Conservation (phyloP, 2,113 vertebrate genomes). For the Prionailurus viverrinus region DNA sequence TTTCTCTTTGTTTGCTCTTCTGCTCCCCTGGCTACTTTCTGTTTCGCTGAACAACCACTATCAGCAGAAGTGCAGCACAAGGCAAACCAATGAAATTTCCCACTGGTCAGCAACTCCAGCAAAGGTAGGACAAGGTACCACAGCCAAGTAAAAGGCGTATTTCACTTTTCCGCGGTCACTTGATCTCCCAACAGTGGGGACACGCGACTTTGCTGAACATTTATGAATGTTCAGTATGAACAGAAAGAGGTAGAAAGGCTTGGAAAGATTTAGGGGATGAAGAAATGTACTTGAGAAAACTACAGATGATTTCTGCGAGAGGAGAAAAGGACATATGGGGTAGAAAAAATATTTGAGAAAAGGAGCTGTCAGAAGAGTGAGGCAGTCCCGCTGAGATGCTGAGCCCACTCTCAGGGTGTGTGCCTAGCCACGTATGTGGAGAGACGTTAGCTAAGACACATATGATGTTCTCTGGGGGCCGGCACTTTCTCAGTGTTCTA, state of each 20-base stretch:
- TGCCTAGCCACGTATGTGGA: accelerated
- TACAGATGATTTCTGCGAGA: neutral
- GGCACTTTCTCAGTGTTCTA: neutral
- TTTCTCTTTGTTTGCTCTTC: neutral
- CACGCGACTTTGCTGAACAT: neutral
- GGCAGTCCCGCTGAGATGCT: too few relatives aligned
- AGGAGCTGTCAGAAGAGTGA: neutral
- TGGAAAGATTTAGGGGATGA: neutral
- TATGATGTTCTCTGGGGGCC: neutral
- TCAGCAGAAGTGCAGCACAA: neutral
- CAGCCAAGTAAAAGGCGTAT: accelerated
- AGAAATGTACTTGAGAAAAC: neutral
- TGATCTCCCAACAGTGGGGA: neutral
- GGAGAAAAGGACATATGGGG: too few relatives aligned
- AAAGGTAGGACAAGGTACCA: neutral
- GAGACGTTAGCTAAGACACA: neutral
- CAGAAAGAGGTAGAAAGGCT: neutral
- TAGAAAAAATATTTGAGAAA: neutral
- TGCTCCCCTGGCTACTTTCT: neutral
- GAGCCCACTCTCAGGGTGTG: neutral
- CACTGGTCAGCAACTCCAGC: neutral
- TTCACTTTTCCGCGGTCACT: neutral
- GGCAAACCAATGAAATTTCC: neutral
- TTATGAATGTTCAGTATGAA: neutral
- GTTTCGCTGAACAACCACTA: neutral